Base-by-base conservation (phyloP, 2,888 invertebrate genomes). In the Pandemis heparana region DNA sequence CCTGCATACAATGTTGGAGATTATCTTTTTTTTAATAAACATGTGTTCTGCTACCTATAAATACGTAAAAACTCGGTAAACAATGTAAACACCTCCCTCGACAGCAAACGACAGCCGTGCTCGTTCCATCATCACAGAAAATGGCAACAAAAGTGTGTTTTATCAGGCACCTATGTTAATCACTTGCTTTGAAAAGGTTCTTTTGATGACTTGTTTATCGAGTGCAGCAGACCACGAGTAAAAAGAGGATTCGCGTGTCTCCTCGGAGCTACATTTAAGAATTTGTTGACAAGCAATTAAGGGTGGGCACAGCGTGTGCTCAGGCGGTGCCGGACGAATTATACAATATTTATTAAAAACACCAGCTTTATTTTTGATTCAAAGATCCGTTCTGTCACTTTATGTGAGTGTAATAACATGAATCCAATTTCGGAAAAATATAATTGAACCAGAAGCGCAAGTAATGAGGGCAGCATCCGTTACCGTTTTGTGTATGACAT, bases 281-380 rank as follows among this genome's bases (percentile, higher is more conserved):
- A 91, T 91, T 89, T 90, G 87, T 88, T 90, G 92, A 90, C 91
- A 92, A 89, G 88, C 91, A 92, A 92, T 92, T 93, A 92, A 90
- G 83, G 83, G 82, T 84, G 82, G 79, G 71, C 82, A 78, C 81
- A 77, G 82, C 81, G 83, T 81, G 77, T 77, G 79, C 76, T 75
- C 76, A 71, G 81, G 80, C 81, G 78, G 81, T 77, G 81, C 80
- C 82, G 75, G 80, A 77, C 78, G 79, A 84, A 82, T 80, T 82
- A 81, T 43, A 43, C 43, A 43, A 43, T 81, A 69, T 72, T 63
- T 81, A 69, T 72, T 63, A 68, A 63, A 63, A 56, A 68, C 56
- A 8, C 18, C 39, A 56, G n/a, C 18, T 77, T 80, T 79, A 84
- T 82, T 81, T 82, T 81, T 76, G 72, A 79, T 78, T 76, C 75